phyloP scores from a whole-genome alignment of 2,888 invertebrate species.

The Agriopis leucophaearia region DNA sequence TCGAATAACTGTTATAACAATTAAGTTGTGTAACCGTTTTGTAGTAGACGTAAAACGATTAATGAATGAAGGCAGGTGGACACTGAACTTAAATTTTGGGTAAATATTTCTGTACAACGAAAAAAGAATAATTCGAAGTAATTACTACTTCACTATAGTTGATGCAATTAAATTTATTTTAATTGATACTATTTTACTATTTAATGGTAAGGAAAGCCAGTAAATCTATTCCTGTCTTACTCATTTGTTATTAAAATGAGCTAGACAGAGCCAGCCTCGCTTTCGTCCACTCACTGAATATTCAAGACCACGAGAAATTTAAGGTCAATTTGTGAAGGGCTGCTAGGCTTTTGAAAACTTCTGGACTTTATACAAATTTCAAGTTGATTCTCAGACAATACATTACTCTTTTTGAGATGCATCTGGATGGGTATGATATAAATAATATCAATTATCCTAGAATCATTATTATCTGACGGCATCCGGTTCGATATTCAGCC shows the following conservation, averaged over 20 bases:
- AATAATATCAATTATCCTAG: no score
- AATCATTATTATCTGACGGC: no score
- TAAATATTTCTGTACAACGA: not conserved
- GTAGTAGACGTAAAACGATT: constrained; percentile 25
- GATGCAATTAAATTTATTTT: not conserved
- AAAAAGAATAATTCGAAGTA: no score
- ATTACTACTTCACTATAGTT: not conserved
- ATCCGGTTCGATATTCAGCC: no score
- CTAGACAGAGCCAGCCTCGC: constrained; percentile 28
- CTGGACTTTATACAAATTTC: not conserved
- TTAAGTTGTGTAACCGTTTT: constrained; percentile 41
- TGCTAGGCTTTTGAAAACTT: constrained; percentile 3
- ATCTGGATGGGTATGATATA: no score
- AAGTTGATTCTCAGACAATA: not conserved
- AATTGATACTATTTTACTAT: constrained; percentile 4
- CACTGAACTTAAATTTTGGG: not conserved
- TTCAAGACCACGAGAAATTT: constrained; percentile 29
- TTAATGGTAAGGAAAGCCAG: constrained; percentile 17
- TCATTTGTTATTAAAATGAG: constrained; percentile 37
- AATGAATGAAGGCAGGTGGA: constrained; percentile 8
- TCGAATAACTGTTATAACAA: constrained; percentile 33
- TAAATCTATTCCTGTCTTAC: constrained; percentile 16
- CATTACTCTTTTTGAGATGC: no score
- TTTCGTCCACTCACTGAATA: constrained; percentile 31
- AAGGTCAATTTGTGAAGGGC: constrained; percentile 16